Conservation (phyloP, 2,113 vertebrate species). For the Serinus canaria region DNA sequence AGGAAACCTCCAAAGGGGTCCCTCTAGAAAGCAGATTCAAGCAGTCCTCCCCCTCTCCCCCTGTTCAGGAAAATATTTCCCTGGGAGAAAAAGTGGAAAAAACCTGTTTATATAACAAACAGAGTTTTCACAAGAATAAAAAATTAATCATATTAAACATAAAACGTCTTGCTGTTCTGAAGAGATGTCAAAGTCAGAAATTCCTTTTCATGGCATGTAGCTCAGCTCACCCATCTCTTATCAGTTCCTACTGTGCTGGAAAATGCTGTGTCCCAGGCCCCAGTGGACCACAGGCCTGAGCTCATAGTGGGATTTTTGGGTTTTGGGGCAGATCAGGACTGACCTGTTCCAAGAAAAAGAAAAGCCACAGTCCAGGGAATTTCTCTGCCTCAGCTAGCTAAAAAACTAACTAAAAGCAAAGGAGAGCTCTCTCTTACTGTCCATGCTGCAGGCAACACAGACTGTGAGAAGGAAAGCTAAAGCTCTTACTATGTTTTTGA, state of each 20-base stretch:
- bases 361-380: neutral
- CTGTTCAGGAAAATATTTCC: neutral
- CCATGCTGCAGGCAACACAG: neutral
- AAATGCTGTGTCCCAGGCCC: neutral
- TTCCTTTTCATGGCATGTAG: rapidly evolving
- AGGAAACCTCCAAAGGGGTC: neutral
- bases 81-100: neutral
- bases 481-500: neutral
- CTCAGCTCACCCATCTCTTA: rapidly evolving
- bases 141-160: neutral
- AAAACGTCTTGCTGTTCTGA: neutral
- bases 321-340: neutral
- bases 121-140: neutral
- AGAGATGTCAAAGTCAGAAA: neutral
- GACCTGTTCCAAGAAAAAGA: neutral
- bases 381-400: neutral
- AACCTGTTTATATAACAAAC: no score
- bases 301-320: neutral
- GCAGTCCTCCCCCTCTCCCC: no score
- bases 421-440: no score
- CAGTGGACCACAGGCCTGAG: no score
- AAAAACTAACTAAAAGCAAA: neutral
- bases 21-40: neutral
- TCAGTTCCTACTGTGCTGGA: neutral
- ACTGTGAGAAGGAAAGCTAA: neutral